Evolutionary conservation across 2,888 invertebrate species (phyloP).

Genomic region (Pandemis corylana): DNA sequence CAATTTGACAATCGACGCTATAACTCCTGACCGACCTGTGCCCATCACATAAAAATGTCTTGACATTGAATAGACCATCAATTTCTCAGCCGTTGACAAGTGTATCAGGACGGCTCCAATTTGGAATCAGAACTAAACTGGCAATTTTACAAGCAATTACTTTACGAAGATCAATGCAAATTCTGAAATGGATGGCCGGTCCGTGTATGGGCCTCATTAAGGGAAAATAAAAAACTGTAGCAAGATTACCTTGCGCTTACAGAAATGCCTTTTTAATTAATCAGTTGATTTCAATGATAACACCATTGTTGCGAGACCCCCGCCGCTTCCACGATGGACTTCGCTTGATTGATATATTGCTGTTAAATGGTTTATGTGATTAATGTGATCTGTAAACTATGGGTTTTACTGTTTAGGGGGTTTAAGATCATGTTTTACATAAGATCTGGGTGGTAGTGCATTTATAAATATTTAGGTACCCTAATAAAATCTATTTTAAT

Average conservation of each 20-base stretch:
- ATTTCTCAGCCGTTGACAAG: slow-evolving; percentile 58
- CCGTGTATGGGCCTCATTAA: slow-evolving; percentile 80
- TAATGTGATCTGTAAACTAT: slow-evolving; percentile 13
- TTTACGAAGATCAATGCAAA: slow-evolving; percentile 71
- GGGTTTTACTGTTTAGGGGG: neutral
- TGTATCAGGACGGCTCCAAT: slow-evolving; percentile 42
- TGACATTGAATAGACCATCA: slow-evolving; percentile 61
- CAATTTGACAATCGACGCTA: slow-evolving; percentile 23
- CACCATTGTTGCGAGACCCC: slow-evolving; percentile 43
- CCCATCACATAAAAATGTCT: slow-evolving; percentile 38
- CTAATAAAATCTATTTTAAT: too few relatives aligned
- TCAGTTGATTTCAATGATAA: slow-evolving; percentile 53
- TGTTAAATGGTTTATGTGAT: slow-evolving; percentile 4
- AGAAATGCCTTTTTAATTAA: slow-evolving; percentile 71
- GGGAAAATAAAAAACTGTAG: slow-evolving; percentile 60
- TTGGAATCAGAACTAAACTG: slow-evolving; percentile 50
- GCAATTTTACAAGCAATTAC: slow-evolving; percentile 60
- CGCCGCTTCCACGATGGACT: slow-evolving; percentile 22
- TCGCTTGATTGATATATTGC: neutral
- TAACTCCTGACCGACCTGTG: slow-evolving; percentile 26
- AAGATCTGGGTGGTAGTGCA: too few relatives aligned
- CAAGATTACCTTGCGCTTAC: slow-evolving; percentile 65
- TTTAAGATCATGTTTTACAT: too few relatives aligned
- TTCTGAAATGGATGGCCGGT: slow-evolving; percentile 67
- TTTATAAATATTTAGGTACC: too few relatives aligned